Conservation (phyloP, 92 coral and sea anemone species). For the Epizoanthus scotinus region DNA sequence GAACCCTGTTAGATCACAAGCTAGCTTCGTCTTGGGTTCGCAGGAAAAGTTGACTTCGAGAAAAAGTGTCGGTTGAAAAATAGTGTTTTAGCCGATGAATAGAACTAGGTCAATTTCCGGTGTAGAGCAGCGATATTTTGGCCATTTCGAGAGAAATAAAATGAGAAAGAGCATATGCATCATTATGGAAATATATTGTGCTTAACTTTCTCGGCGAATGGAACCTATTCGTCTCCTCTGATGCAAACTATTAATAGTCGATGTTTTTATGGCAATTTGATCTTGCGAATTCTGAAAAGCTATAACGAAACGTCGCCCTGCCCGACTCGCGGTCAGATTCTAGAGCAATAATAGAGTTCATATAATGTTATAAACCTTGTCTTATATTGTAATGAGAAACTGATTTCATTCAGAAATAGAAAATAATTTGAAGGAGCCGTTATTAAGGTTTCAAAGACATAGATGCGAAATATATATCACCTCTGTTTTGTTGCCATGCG, state of each 20-base stretch:
- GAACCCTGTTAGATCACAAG: conserved; percentile 33
- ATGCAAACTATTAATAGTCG: conserved; percentile 8
- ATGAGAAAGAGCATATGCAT: background rate
- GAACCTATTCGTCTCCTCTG: background rate
- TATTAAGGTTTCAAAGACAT: conserved; percentile 4
- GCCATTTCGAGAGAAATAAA: conserved; percentile 4
- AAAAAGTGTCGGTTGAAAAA: conserved; percentile 9
- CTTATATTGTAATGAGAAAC: background rate
- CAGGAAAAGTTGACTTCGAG: background rate
- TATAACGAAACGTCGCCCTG: background rate
- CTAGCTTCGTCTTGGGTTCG: conserved; percentile 7
- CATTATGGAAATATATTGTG: conserved; percentile 16
- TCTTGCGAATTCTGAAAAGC: conserved; percentile 1
- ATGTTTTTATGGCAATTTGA: conserved; percentile 8
- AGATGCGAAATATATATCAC: background rate
- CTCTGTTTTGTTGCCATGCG: background rate
- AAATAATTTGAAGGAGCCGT: background rate
- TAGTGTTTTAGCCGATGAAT: background rate
- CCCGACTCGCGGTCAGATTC: background rate
- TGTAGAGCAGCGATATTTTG: background rate
- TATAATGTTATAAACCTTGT: background rate
- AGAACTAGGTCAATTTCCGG: background rate
- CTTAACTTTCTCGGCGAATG: background rate
- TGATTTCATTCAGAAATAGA: conserved; percentile 10
- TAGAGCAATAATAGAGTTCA: background rate